Base-by-base conservation (phyloP, 1,140 invertebrate genomes). In the Elysia chlorotica region DNA sequence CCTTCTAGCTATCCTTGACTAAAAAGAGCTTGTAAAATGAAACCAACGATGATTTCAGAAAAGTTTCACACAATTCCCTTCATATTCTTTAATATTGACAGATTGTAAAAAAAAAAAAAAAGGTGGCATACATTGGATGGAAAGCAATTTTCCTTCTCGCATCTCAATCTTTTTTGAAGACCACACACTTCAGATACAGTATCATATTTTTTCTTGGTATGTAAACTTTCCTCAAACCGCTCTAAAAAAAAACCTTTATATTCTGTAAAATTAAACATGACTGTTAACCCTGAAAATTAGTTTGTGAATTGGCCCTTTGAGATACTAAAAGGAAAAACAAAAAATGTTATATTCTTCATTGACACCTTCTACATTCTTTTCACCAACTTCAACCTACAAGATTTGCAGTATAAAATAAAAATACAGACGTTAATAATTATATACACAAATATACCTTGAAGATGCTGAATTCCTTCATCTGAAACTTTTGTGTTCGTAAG, bases 401-500 rank as follows among this genome's bases (percentile, higher is more conserved):
- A n/a, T n/a, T n/a, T n/a, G n/a, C n/a, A n/a, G n/a, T n/a, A 59
- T n/a, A 59, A 59, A 10, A n/a, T 14, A 10, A 10, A 25, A 25
- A 14, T 28, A 59, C 19, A 23, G 37, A 31, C 48, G 30, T 65
- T 14, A 57, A 23, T 57, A 28, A 57, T 23, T 23, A 23, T 14
- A 57, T 5, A 57, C 6, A 14, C 21, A 23, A 10, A 63, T 23
- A n/a, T 63, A 71, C 69, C 75, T 53, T 75, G 33, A 17, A 82
- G 41, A 63, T 63, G 69, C 36, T 61, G 30, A 65, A 82, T 73
- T 19, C 79, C 81, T 59, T 57, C 74, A 74, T 81, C 79, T 38
- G 81, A 74, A 14, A 82, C 30, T 66, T 77, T 81, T 4, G 81
- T 82, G 59, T 82, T 82, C 21, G 74, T 76, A 5, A 82, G 68